These are phyloP conservation scores for Saguinus imperator DNA, from an alignment of 2,113 vertebrate species.

Conservation along the genomic window DNA sequence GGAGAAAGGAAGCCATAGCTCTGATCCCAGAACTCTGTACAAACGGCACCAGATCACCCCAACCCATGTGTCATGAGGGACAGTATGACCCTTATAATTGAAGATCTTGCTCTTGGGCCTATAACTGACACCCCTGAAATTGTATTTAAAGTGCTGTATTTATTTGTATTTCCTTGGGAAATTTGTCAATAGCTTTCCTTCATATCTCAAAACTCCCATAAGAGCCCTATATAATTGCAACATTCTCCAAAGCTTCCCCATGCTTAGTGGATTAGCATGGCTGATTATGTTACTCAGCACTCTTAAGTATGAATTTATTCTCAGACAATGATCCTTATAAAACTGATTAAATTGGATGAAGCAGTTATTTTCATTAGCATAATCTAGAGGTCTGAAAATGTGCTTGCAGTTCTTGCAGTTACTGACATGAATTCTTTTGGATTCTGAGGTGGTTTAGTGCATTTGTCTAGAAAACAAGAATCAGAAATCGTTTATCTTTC, in stretches of 20 bases:
- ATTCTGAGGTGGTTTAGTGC: not conserved
- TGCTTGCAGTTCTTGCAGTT: not conserved
- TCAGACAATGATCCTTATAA: not conserved
- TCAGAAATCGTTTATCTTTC: not conserved
- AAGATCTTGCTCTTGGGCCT: not conserved
- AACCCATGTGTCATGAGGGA: not conserved
- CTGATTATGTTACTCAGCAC: not conserved
- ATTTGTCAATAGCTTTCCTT: not conserved
- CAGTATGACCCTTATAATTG: not conserved
- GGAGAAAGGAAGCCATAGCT: not conserved
- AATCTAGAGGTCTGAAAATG: not conserved
- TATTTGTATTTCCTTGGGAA: not conserved
- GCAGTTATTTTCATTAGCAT: not conserved
- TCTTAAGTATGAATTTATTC: not conserved
- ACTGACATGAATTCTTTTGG: not conserved
- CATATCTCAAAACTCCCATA: not conserved
- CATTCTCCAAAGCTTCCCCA: not conserved
- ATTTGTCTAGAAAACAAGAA: constrained; percentile 10
- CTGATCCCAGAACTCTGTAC: not conserved
- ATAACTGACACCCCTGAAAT: not conserved
- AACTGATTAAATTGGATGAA: not conserved
- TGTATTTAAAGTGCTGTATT: not conserved
- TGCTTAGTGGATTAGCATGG: not conserved
- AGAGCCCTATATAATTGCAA: not conserved
- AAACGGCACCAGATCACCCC: not conserved